phyloP scores from a whole-genome alignment of 2,888 invertebrate species.

The Phyllotreta striolata region DNA sequence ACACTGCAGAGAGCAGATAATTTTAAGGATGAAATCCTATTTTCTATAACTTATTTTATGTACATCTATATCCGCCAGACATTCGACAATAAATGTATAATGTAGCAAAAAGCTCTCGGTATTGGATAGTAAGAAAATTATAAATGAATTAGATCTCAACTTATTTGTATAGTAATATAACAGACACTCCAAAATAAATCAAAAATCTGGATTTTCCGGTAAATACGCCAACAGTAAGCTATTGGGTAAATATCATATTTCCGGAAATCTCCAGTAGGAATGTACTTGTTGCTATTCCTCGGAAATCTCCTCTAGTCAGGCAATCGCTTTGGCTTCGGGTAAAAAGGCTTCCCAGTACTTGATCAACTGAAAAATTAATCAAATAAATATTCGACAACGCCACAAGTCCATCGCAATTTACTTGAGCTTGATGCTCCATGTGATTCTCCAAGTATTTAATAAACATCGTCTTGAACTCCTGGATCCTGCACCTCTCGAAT shows the following conservation, averaged over 20 bases:
- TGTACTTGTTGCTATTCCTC: constrained; percentile 59
- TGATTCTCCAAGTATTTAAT: constrained; percentile 93
- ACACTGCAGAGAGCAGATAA: too few species aligned
- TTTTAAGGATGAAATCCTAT: too few species aligned
- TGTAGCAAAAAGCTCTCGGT: too few species aligned
- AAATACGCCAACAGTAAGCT: constrained; percentile 17
- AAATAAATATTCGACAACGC: not conserved
- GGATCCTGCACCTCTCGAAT: constrained; percentile 87
- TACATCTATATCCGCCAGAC: too few species aligned
- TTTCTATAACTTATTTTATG: too few species aligned
- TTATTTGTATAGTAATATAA: constrained; percentile 4
- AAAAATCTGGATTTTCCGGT: constrained; percentile 3
- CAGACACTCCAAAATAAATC: constrained; percentile 5
- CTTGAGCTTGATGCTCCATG: constrained; percentile 94
- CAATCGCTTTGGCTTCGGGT: constrained; percentile 93
- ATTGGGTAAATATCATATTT: constrained; percentile 43
- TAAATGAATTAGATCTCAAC: too few species aligned
- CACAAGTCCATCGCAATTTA: constrained; percentile 54
- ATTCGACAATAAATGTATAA: too few species aligned
- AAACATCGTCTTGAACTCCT: constrained; percentile 90
- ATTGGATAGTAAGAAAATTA: too few species aligned
- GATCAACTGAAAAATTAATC: constrained; percentile 71
- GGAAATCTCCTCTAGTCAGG: constrained; percentile 68
- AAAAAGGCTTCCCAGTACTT: constrained; percentile 97
- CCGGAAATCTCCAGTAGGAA: constrained; percentile 59